Evolutionary conservation across 2,888 invertebrate species (phyloP).

Genomic region (Mesoligia furuncula): DNA sequence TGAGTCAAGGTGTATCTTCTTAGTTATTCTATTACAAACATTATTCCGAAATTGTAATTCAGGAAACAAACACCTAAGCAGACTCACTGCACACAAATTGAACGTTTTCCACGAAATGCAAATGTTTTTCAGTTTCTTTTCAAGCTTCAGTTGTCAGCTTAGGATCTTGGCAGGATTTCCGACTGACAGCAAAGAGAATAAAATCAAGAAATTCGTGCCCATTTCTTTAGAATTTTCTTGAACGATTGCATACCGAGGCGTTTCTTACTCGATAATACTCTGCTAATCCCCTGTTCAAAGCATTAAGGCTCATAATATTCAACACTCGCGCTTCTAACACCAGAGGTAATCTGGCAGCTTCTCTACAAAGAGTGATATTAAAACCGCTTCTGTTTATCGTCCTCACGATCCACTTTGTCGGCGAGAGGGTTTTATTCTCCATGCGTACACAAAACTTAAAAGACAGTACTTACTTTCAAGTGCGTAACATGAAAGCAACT

Average conservation of each 20-base stretch:
- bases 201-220: background rate
- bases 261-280: background rate
- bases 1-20: conserved; percentile 45
- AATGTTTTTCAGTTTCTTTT: conserved; percentile 11
- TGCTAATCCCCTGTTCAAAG: conserved; percentile 5
- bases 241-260: background rate
- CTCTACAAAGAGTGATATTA: conserved; percentile 44
- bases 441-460: conserved; percentile 54
- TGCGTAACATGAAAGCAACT: conserved; percentile 61
- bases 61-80: conserved; percentile 41
- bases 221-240: background rate
- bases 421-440: conserved; percentile 38
- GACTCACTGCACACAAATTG: background rate
- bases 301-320: conserved; percentile 23
- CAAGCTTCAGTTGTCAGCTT: conserved; percentile 12
- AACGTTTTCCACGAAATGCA: conserved; percentile 28
- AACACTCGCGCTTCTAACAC: conserved; percentile 7
- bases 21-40: conserved; percentile 48
- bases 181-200: background rate
- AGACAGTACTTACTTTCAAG: conserved; percentile 63
- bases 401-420: conserved; percentile 57
- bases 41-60: conserved; percentile 35
- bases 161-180: conserved; percentile 10
- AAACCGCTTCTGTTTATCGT: conserved; percentile 58
- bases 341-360: conserved; percentile 16